phyloP scores from a whole-genome alignment of 2,888 invertebrate genomes.

The Netelia inedita region DNA sequence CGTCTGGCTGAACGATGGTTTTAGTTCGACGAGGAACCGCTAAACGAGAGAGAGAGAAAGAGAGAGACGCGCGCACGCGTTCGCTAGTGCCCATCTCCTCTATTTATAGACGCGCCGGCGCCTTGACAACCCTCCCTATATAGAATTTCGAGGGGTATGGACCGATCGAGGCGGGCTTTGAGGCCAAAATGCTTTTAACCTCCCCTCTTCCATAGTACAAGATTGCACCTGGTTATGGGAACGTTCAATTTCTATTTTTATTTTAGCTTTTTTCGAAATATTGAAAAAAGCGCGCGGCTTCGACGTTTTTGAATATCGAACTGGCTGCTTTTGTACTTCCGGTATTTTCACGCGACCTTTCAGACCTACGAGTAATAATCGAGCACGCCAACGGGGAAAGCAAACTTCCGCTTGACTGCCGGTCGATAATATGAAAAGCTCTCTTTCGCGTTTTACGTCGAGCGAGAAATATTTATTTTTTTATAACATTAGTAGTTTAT shows the following conservation, averaged over 20 bases:
- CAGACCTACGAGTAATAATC: background rate
- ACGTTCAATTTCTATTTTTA: background rate
- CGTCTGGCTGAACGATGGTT: constrained; percentile 28
- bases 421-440: constrained; percentile 26
- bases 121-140: constrained; percentile 44
- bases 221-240: too few species aligned
- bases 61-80: constrained; percentile 6
- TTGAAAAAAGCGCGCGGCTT: background rate
- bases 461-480: background rate
- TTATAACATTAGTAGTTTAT: background rate
- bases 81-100: constrained; percentile 31
- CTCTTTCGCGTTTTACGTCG: background rate
- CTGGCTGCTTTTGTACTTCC: background rate
- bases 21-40: constrained; percentile 38
- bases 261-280: background rate
- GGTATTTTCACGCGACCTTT: background rate
- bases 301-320: background rate
- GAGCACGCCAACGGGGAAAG: background rate
- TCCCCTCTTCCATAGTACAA: background rate
- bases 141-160: constrained; percentile 41
- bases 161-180: background rate
- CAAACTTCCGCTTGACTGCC: constrained; percentile 16
- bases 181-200: background rate
- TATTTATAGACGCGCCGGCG: constrained; percentile 66
- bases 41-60: constrained; percentile 14